A percentile compares a stretch with the other conserved stretches of the same genome.
phyloP scores from a whole-genome alignment of 2,888 invertebrate genomes.

The Troglohyphantes excavatus region DNA sequence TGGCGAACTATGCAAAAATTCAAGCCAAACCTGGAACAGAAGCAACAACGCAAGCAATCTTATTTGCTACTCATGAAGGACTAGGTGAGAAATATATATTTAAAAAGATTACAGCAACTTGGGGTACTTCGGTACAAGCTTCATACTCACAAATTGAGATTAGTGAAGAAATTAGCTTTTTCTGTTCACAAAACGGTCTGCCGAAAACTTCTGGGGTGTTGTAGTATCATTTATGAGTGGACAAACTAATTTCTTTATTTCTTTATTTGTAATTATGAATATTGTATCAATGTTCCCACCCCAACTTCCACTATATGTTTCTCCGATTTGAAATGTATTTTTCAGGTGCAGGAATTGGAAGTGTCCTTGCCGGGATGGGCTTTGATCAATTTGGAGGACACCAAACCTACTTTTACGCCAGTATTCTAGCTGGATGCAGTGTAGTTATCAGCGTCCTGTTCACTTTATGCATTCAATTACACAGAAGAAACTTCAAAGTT shows the following conservation, averaged over 20 bases:
- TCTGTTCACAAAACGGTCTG: no score
- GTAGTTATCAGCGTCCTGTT: neutral
- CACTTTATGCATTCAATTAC: neutral
- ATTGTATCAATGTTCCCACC: no score
- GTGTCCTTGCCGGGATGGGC: constrained; percentile 39
- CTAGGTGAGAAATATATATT: constrained; percentile 85
- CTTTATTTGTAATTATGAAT: no score
- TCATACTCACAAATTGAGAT: no score
- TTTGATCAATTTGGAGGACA: constrained; percentile 26
- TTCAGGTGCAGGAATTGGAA: constrained; percentile 35
- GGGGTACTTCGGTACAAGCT: no score
- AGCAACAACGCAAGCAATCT: constrained; percentile 93
- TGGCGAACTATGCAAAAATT: constrained; percentile 65
- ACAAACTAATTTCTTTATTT: no score
- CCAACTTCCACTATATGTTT: no score
- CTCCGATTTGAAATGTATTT: no score
- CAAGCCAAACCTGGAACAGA: constrained; percentile 49
- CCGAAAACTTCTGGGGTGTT: no score
- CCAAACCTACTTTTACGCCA: constrained; percentile 16
- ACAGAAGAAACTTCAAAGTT: neutral
- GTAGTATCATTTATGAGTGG: no score
- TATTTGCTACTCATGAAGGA: constrained; percentile 93
- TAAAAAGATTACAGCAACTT: no score
- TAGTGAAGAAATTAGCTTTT: no score
- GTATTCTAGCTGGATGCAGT: constrained; percentile 1